Percentiles rank a stretch among this genome's conserved stretches.
Evolutionary conservation across 2,797 vertebrate genomes (phyloP).

Genomic region (Megalops cyprinoides): DNA sequence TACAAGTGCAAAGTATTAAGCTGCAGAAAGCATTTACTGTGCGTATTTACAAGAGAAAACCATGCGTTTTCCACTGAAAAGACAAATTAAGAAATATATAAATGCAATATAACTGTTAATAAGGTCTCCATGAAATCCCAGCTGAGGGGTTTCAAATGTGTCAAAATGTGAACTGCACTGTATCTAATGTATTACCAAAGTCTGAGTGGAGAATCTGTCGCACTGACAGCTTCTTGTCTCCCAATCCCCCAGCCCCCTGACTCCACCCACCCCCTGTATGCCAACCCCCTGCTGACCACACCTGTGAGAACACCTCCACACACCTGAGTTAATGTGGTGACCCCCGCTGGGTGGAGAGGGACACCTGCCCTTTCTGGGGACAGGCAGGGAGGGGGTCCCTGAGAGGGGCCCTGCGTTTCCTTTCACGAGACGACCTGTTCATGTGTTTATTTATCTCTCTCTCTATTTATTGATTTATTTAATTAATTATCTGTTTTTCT

Average conservation of each 20-base stretch:
- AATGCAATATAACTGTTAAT: background rate
- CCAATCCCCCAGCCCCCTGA: background rate
- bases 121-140: background rate
- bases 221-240: background rate
- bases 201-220: background rate
- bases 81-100: background rate
- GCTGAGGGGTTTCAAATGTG: background rate
- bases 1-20: background rate
- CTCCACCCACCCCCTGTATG: background rate
- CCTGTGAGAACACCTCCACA: slow-evolving; percentile 13
- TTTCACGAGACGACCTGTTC: slow-evolving; percentile 28
- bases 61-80: background rate
- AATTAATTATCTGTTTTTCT: slow-evolving; percentile 50
- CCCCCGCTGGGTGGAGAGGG: slow-evolving; percentile 26
- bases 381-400: slow-evolving; percentile 27
- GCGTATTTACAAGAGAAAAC: slow-evolving; percentile 7
- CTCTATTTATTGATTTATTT: slow-evolving; percentile 37
- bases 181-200: background rate
- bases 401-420: slow-evolving; percentile 39
- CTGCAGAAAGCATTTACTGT: background rate
- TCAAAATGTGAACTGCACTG: background rate
- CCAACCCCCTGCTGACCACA: background rate
- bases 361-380: slow-evolving; percentile 13
- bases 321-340: slow-evolving; percentile 14
- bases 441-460: slow-evolving; percentile 43